Evolutionary conservation across 1,140 invertebrate species (phyloP).

Genomic region (Sitobion miscanthi): DNA sequence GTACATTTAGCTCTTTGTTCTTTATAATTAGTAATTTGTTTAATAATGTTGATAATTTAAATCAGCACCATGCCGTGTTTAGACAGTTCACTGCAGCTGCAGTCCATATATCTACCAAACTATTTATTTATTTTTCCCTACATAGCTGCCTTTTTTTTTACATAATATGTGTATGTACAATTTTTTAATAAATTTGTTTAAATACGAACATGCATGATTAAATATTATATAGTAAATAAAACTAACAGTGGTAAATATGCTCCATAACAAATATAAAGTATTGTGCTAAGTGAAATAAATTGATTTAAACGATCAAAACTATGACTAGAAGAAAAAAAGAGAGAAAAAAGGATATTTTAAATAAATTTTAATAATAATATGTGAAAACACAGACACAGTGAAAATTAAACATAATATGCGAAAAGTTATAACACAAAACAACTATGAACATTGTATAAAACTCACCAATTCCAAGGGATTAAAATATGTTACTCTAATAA

Average conservation of each 20-base stretch:
- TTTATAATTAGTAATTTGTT: background rate
- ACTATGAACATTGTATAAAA: too few species aligned
- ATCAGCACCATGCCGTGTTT: background rate
- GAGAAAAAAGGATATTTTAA: too few species aligned
- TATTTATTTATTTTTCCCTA: too few species aligned
- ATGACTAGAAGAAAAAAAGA: too few species aligned
- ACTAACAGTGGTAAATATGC: background rate
- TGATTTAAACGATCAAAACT: background rate
- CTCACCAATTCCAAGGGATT: too few species aligned
- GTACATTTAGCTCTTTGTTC: background rate
- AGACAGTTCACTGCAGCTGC: background rate
- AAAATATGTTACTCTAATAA: background rate
- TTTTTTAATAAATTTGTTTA: background rate
- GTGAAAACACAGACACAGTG: too few species aligned
- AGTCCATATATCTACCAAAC: too few species aligned
- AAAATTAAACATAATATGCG: too few species aligned
- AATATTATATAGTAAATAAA: too few species aligned
- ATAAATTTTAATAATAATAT: too few species aligned
- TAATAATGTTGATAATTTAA: background rate
- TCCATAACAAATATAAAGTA: background rate
- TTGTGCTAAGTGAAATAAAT: background rate
- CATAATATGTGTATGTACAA: background rate
- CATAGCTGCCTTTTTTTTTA: background rate
- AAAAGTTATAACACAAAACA: too few species aligned
- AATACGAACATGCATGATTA: background rate